Evolutionary conservation across 2,113 vertebrate genomes (phyloP), one percentile per base, ranked within the genome.

Genomic region (Marmota monax): DNA sequence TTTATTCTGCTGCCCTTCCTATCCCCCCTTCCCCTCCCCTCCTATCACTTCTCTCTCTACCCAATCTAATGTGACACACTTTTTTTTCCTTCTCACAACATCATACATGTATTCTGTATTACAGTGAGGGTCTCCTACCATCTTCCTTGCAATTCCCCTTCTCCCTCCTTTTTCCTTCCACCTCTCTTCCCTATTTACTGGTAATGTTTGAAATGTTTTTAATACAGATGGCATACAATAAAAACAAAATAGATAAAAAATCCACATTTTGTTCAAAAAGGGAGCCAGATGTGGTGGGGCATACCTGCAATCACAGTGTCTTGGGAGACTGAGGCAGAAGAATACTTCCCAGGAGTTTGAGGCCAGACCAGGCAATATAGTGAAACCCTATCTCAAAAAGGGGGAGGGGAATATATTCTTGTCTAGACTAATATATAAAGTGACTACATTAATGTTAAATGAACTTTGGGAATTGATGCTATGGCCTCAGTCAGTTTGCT

Each of bases 221-320:
- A 45, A 45, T 45, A 45, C 53, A 82, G 2, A 84, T 2, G 78
- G 5, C 1, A 84, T 65, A 27, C n/a, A 45, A 7, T 88, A 14
- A 70, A 69, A 93, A 85, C n/a, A 88, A 88, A 90, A 84, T 86
- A 70, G 72, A 90, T 92, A 29, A 88, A 84, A 45, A 73, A 83
- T 73, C 9, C 65, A 85, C 7, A 56, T 56, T 84, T 95, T 84
- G 16, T 90, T 74, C 51, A 94, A 61, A 87, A 93, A 88, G 12
- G 10, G 16, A 58, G 20, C 56, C 20, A 58, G 7, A 20, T 58
- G 56, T 53, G 45, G 32, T 51, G 34, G 34, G 13, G 17, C 20
- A 37, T 17, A 48, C 23, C 32, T n/a, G 29, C 76, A 32, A 12
- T 77, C 23, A 32, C 5, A 77, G 18, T 1, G n/a, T 48, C 18